Evolutionary conservation across 2,888 invertebrate species (phyloP), one percentile per base, ranked within the genome.

Genomic region (Oithona nana): DNA sequence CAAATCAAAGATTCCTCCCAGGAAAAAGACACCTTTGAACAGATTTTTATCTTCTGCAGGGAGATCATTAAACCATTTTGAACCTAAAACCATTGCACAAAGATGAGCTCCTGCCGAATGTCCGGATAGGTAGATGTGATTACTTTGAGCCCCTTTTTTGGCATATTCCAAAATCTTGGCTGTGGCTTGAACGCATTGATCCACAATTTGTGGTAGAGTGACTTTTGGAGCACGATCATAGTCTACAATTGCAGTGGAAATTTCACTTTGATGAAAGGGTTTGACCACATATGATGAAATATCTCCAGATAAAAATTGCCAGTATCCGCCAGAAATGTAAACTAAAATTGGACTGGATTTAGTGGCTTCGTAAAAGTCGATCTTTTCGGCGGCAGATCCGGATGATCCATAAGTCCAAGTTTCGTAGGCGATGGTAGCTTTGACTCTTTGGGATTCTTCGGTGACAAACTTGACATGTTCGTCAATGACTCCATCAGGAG

Each of bases 171-270:
- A n/a, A n/a, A n/a, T n/a, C n/a, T n/a, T n/a, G n/a, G n/a, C n/a
- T n/a, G n/a, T n/a, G n/a, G n/a, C n/a, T n/a, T n/a, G n/a, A n/a
- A n/a, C n/a, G n/a, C n/a, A n/a, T n/a, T n/a, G n/a, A 57, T 28
- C n/a, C 28, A 1, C 1, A 57, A 26, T 28, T 57, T n/a, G 28
- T 4, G 22, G 22, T 56, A 56, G 16, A 6, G n/a, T 31, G 31
- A 29, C 57, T 26, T 57, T 57, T n/a, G 57, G 57, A 11, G 57
- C 57, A 22, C 57, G 28, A 4, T 22, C 30, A 20, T 57, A 57
- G 39, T 57, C 31, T 1, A 31, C 30, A 20, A 57, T 39, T 31
- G 31, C 39, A n/a, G 29, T n/a, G 13, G 31, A 29, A 20, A 57
- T 22, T n/a, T 31, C 57, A 22, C 31, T 30, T 22, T 57, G 29